These are phyloP conservation scores for Molorchus minor DNA, from an alignment of 2,888 invertebrate species.

Conservation along the genomic window DNA sequence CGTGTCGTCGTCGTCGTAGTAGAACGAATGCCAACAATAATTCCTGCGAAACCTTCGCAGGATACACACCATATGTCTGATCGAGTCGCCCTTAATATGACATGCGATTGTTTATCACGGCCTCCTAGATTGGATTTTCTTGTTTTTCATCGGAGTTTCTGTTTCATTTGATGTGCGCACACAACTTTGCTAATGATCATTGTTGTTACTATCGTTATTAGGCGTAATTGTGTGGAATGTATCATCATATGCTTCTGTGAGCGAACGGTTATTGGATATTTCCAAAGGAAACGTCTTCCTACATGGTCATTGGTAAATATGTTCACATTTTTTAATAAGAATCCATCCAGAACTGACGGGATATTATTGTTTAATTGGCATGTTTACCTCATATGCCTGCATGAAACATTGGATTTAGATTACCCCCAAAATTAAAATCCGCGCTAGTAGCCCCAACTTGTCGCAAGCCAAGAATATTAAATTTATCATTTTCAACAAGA, in stretches of 20 bases:
- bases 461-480: too few relatives aligned
- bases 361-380: too few relatives aligned
- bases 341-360: too few relatives aligned
- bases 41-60: conserved; percentile 37
- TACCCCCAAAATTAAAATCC: too few relatives aligned
- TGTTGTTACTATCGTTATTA: conserved; percentile 16
- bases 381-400: too few relatives aligned
- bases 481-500: conserved; percentile 19
- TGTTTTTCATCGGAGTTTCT: conserved; percentile 51
- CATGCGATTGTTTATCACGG: conserved; percentile 57
- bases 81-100: conserved; percentile 57
- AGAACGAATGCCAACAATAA: conserved; percentile 21
- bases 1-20: conserved; percentile 3
- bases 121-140: conserved; percentile 55
- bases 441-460: too few relatives aligned
- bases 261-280: not conserved
- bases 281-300: too few relatives aligned
- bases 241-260: not conserved
- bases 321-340: too few relatives aligned
- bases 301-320: too few relatives aligned
- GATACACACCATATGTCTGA: conserved; percentile 59
- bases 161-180: conserved; percentile 34
- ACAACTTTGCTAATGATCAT: conserved; percentile 33
- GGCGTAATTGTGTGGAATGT: conserved; percentile 11
- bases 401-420: too few relatives aligned